Evolutionary conservation across 1,140 invertebrate genomes (phyloP), one percentile per base, ranked within the genome.

Genomic region (Chymomyza costata): DNA sequence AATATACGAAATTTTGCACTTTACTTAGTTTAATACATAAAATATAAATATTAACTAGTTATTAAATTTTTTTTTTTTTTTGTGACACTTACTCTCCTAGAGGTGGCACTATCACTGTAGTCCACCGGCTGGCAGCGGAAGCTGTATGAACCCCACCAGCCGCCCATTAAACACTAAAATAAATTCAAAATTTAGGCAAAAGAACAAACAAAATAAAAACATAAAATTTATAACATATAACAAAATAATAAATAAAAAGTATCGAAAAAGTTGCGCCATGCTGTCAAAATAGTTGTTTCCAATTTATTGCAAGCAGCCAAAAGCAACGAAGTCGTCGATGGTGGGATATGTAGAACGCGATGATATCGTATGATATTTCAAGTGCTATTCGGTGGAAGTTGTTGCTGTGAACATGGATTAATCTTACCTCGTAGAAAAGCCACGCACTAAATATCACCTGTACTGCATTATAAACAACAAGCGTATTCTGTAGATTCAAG

Each of bases 121-220:
- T 94, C 93, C 57, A 97, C 94, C 6, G 94, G 93, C 86, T 97
- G 93, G 86, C 95, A 97, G 63, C 90, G 89, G 76, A 94, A 94
- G 87, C 91, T 96, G 89, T 96, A 95, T 37, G 91, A 86, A 55
- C 87, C 87, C 88, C 91, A 92, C 92, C 92, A 93, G 66, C 92
- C 92, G 68, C 90, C 90, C 86, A 89, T 88, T 86, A 93, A 88
- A 76, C 91, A 91, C 92, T 92, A 87, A 61, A 73, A 78, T 56
- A 49, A 60, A 70, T 64, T 55, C 38, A 73, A 45, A 49, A 69
- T 70, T 68, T 64, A 63, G 35, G 58, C 63, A 58, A 76, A 56
- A 38, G 37, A 43, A 51, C 8, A 48, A 30, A 51, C 10, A 47
- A 41, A 52, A 39, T 47, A 17, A 55, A n/a, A n/a, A n/a, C n/a